Percentiles rank a stretch among this genome's conserved stretches.
phyloP scores from a whole-genome alignment of 1,140 invertebrate genomes.

The Vanessa tameamea region DNA sequence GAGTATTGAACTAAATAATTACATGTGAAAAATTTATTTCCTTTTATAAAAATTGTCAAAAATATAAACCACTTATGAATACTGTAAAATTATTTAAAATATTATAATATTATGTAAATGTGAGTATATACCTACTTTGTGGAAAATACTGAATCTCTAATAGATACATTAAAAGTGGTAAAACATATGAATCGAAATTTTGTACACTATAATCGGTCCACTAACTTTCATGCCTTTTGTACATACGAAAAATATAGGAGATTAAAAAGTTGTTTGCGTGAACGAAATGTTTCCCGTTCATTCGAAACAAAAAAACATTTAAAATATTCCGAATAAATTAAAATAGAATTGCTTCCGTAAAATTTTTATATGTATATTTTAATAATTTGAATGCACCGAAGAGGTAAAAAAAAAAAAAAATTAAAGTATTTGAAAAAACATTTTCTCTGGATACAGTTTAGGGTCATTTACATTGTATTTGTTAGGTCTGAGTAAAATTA shows the following conservation, averaged over 20 bases:
- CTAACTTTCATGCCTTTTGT: neutral
- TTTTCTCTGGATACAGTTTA: neutral
- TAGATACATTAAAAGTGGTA: too few relatives aligned
- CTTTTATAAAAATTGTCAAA: too few relatives aligned
- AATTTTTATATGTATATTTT: neutral
- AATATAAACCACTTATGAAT: too few relatives aligned
- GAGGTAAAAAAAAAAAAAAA: neutral
- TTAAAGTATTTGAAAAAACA: neutral
- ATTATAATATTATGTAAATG: too few relatives aligned
- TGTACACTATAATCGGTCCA: neutral
- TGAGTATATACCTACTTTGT: too few relatives aligned
- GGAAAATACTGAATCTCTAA: too few relatives aligned
- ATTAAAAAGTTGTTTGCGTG: neutral
- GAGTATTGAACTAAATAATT: too few relatives aligned
- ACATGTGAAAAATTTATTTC: too few relatives aligned
- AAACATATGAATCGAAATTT: too few relatives aligned
- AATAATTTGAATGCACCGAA: neutral
- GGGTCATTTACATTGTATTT: too few relatives aligned
- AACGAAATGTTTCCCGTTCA: neutral
- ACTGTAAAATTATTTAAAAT: too few relatives aligned
- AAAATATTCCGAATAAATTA: constrained; percentile 8
- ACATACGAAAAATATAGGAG: neutral
- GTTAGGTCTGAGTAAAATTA: too few relatives aligned
- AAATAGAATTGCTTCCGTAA: neutral
- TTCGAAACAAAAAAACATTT: constrained; percentile 2